Conservation (phyloP, 2,113 vertebrate species). For the Orientallactaga bullata region DNA sequence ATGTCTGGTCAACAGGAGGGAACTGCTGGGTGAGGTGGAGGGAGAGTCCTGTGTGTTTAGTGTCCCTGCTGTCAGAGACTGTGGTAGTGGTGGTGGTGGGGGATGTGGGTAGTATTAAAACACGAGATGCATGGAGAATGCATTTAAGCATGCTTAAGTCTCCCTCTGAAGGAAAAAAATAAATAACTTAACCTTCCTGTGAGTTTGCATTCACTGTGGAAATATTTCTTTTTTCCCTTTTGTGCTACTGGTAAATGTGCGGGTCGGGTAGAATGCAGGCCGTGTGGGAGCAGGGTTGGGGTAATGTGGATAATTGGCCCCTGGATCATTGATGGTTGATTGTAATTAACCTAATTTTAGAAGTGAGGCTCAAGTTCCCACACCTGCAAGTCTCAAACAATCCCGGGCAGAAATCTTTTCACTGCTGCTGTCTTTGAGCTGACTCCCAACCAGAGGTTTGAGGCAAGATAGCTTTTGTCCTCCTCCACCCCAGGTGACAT, state of each 20-base stretch:
- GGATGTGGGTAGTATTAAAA: neutral
- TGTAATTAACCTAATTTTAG: slow-evolving; percentile 71
- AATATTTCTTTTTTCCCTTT: neutral
- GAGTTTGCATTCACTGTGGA: neutral
- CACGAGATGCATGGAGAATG: neutral
- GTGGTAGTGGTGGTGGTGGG: too few species aligned
- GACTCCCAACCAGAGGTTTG: neutral
- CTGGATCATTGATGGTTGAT: slow-evolving; percentile 68
- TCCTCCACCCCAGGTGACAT: neutral
- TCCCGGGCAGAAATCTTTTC: neutral
- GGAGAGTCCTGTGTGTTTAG: neutral
- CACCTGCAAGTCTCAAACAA: neutral
- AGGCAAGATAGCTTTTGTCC: neutral
- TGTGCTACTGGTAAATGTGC: neutral
- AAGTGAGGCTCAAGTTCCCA: slow-evolving; percentile 3
- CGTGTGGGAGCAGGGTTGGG: neutral
- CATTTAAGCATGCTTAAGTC: neutral
- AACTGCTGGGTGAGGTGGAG: neutral
- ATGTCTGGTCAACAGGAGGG: neutral
- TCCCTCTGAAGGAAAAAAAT: slow-evolving; percentile 22
- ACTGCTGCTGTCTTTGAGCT: neutral
- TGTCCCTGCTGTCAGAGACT: neutral
- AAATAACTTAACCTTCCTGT: neutral
- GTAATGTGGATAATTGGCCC: slow-evolving; percentile 57
- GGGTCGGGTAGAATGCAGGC: neutral